Evolutionary conservation across 2,797 vertebrate genomes (phyloP).

Genomic region (Gila robusta): DNA sequence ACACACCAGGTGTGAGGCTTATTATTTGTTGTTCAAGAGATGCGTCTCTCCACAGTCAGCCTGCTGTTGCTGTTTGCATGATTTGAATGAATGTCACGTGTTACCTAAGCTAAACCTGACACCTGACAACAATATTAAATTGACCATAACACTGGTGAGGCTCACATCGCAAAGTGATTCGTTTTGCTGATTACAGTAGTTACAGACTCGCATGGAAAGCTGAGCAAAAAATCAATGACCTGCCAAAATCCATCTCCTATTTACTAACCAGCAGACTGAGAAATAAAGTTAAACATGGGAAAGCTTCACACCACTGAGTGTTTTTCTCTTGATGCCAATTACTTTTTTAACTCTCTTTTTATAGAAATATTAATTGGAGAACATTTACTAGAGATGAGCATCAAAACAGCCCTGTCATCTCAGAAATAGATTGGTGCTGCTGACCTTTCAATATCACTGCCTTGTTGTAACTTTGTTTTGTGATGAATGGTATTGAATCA

Average conservation of each 20-base stretch:
- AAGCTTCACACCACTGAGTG: not conserved
- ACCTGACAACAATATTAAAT: slow-evolving; percentile 19
- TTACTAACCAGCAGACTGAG: slow-evolving; percentile 11
- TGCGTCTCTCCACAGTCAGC: not conserved
- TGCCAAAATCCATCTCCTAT: slow-evolving; percentile 31
- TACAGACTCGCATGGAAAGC: slow-evolving; percentile 20
- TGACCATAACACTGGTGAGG: slow-evolving; percentile 7
- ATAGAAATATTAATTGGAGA: slow-evolving; percentile 17
- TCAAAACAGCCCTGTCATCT: slow-evolving; percentile 22
- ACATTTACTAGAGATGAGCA: not conserved
- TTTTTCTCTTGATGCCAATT: slow-evolving; percentile 1
- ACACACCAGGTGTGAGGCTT: not conserved
- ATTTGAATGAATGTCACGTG: slow-evolving; percentile 31
- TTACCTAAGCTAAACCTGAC: slow-evolving; percentile 36
- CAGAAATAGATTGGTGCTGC: not conserved
- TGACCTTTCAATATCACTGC: not conserved
- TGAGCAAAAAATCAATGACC: slow-evolving; percentile 38
- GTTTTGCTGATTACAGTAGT: slow-evolving; percentile 20
- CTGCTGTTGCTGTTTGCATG: not conserved
- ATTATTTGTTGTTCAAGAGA: not conserved
- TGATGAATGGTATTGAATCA: not conserved
- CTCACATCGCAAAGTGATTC: slow-evolving; percentile 14
- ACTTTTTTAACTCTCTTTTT: not conserved
- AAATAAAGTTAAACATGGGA: not conserved
- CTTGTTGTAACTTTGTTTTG: not conserved